Conservation (phyloP, 2,888 invertebrate genomes). For the Lordiphosa fenestrarum region DNA sequence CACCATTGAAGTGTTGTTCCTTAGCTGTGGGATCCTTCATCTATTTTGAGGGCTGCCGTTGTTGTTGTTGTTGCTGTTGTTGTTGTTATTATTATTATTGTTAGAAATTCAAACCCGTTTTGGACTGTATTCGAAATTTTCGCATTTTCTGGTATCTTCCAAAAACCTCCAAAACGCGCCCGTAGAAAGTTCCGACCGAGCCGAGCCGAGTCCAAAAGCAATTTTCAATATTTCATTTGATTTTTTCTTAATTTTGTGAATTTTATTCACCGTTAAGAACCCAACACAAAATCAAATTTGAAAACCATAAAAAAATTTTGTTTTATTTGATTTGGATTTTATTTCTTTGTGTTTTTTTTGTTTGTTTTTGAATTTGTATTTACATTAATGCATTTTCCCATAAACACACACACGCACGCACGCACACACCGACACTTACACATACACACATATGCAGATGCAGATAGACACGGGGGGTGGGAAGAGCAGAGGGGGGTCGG, state of each 20-base stretch:
- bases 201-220: slow-evolving; percentile 32
- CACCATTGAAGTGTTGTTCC: slow-evolving; percentile 57
- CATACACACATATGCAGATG: slow-evolving; percentile 41
- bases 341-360: slow-evolving; percentile 63
- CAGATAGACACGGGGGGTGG: slow-evolving; percentile 32
- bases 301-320: slow-evolving; percentile 40
- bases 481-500: slow-evolving; percentile 3
- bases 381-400: slow-evolving; percentile 63
- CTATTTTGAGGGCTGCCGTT: background rate
- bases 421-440: slow-evolving; percentile 30
- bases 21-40: slow-evolving; percentile 36
- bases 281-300: slow-evolving; percentile 50
- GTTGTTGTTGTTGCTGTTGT: slow-evolving; percentile 1
- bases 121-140: slow-evolving; percentile 60
- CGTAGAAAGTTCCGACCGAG: slow-evolving; percentile 23
- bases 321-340: slow-evolving; percentile 49
- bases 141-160: slow-evolving; percentile 39
- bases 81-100: slow-evolving; percentile 6
- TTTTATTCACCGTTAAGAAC: slow-evolving; percentile 52
- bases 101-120: slow-evolving; percentile 36
- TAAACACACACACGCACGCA: slow-evolving; percentile 47
- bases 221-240: slow-evolving; percentile 20
- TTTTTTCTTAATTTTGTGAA: slow-evolving; percentile 40
- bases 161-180: slow-evolving; percentile 45
- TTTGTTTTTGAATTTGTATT: slow-evolving; percentile 46